Evolutionary conservation across 2,797 vertebrate genomes (phyloP), one percentile per base, ranked within the genome.

Genomic region (Yasuhikotakia modesta): DNA sequence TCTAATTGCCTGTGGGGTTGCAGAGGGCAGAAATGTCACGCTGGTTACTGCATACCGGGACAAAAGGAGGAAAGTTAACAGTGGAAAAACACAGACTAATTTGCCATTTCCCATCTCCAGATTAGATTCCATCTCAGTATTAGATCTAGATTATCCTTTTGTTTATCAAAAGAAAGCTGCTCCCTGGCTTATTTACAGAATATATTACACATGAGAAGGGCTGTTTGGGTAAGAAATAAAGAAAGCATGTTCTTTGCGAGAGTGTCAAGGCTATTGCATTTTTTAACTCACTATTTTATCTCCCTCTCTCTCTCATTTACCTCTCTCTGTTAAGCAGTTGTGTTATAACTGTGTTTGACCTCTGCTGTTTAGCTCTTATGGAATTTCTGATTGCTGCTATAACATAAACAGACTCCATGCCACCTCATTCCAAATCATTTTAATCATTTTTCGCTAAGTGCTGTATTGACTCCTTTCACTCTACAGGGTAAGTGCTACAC

Each of bases 1-100:
- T 80, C 86, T 91, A 92, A 94, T 92, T 92, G 91, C 86, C 89
- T 91, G 82, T 79, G 39, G 83, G 70, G 65, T 82, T 91, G 90
- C 90, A 90, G 88, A 87, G 91, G 85, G 85, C 76, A 64, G 83
- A 82, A 85, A 87, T 89, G 89, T 89, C 87, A 85, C 81, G 81
- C 85, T 87, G 86, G 89, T 80, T 79, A 79, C 76, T 81, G 83
- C 27, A 69, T 17, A 78, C 45, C 72, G 27, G 58, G 67, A 58
- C 58, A 74, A 81, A 82, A 55, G 22, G 46, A 58, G 84, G 89
- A 86, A 90, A 89, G 88, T 85, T 63, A 82, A 80, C 81, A 66
- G 65, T 79, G 87, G 64, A 68, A 85, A 81, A 84, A 80, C 82
- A 81, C 85, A 84, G 89, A 90, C 83, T 88, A 84, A 88, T 87